Base-by-base conservation (phyloP, 2,888 invertebrate genomes). In the Pilophorus perplexus region DNA sequence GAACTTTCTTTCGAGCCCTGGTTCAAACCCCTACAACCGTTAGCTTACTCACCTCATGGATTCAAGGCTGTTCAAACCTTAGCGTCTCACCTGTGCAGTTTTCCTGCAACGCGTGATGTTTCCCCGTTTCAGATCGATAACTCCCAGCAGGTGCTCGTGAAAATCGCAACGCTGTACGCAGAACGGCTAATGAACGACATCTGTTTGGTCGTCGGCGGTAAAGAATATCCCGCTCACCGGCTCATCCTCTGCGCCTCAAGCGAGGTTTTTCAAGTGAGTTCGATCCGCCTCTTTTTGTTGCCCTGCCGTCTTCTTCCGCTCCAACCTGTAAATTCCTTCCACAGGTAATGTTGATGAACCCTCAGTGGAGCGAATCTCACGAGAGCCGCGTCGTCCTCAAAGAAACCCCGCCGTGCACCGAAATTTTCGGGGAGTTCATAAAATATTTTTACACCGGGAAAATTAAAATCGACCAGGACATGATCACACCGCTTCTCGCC, bases 301-400 rank as follows among this genome's bases (percentile, higher is more conserved):
- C 44, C 16, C 6, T 10, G 8, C 16, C 44, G 16, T 14, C 14
- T 44, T 44, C n/a, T 44, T 44, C n/a, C n/a, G n/a, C n/a, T n/a
- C n/a, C n/a, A n/a, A n/a, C n/a, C 44, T 48, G 40, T 62, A 2
- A 6, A 23, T 25, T n/a, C 25, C 25, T 22, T 50, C 23, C 5
- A 76, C 71, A 89, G 87, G 88, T 89, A n/a, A 96, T 96, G 96
- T 78, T 96, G 44, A 93, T 93, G 88, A 92, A 89, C 75, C 87
- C 93, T 0, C 89, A 90, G 75, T 96, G 95, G 95, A 88, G 85
- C 59, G 96, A 96, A 76, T 91, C 92, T 76, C 84, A 89, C 65
- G 90, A 92, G 77, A 88, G 87, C 72, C 83, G 86, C 44, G 88
- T 96, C 52, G 87, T 88, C 55, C 80, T 96, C 12, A 87, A 90